A percentile compares a stretch with the other conserved stretches of the same genome.
These are phyloP conservation scores for Tamandua tetradactyla DNA, from an alignment of 2,797 vertebrate genomes.

Conservation along the genomic window DNA sequence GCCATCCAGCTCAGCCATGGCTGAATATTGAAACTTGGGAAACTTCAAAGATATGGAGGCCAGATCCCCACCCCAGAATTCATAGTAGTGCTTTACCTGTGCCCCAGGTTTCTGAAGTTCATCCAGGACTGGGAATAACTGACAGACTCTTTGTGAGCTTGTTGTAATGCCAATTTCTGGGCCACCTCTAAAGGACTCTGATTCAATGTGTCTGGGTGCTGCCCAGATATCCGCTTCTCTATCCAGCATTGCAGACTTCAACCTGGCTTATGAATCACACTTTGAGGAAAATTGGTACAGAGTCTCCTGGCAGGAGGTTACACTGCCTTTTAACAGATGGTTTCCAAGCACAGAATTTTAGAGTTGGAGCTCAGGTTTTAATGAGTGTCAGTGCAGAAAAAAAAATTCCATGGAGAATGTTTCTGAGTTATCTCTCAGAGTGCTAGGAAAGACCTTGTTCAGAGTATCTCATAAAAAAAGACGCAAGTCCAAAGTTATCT, in stretches of 20 bases:
- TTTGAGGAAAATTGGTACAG: neutral
- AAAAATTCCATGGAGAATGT: neutral
- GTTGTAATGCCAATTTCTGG: too few relatives aligned
- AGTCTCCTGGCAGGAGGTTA: neutral
- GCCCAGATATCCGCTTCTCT: neutral
- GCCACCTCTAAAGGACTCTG: neutral
- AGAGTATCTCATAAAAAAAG: neutral
- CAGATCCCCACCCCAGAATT: too few relatives aligned
- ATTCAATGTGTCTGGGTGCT: too few relatives aligned
- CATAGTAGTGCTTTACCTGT: too few relatives aligned
- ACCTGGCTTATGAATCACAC: neutral
- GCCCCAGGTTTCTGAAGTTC: too few relatives aligned
- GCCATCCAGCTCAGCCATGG: too few relatives aligned
- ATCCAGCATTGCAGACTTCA: too few relatives aligned
- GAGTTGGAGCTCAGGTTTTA: neutral
- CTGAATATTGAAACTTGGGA: too few relatives aligned
- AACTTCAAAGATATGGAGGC: too few relatives aligned
- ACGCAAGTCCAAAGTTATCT: neutral
- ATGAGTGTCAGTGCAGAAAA: too few relatives aligned
- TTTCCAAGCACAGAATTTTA: neutral
- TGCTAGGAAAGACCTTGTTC: neutral
- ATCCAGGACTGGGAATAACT: too few relatives aligned
- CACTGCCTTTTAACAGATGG: neutral
- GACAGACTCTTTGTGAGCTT: neutral
- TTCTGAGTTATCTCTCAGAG: neutral